phyloP scores from a whole-genome alignment of 2,113 vertebrate species.

The Rhinoderma darwinii region DNA sequence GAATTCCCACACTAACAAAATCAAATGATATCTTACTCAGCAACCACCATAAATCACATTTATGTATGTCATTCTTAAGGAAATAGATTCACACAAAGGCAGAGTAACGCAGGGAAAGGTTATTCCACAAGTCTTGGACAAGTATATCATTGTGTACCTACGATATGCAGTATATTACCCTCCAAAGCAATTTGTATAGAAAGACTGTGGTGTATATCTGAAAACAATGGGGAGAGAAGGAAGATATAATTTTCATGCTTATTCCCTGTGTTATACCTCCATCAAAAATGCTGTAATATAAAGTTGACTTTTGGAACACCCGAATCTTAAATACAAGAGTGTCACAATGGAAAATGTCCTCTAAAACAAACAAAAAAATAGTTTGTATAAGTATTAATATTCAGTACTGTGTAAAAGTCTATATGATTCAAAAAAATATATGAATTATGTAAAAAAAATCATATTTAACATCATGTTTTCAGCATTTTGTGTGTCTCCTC shows the following conservation, averaged over 20 bases:
- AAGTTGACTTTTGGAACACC: not conserved
- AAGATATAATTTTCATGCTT: not conserved
- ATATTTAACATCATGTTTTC: no score
- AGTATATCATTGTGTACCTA: slow-evolving; percentile 45
- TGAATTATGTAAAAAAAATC: no score
- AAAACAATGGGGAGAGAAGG: not conserved
- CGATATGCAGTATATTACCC: slow-evolving; percentile 26
- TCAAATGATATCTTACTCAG: slow-evolving; percentile 53
- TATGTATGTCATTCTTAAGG: slow-evolving; percentile 54
- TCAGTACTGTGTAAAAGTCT: no score
- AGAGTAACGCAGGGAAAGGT: slow-evolving; percentile 47
- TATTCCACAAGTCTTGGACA: slow-evolving; percentile 31
- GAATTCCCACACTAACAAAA: slow-evolving; percentile 57
- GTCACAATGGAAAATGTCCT: not conserved
- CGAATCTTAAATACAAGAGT: not conserved
- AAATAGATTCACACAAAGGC: slow-evolving; percentile 51
- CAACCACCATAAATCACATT: slow-evolving; percentile 45
- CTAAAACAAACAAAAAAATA: not conserved
- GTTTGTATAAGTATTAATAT: no score
- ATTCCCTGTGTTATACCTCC: not conserved
- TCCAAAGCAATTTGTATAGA: slow-evolving; percentile 40
- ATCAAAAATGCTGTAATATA: not conserved
- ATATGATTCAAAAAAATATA: no score
- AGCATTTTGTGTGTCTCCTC: no score
- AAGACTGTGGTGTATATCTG: slow-evolving; percentile 12